Evolutionary conservation across 1,140 invertebrate species (phyloP).

Genomic region (Drosophila repletoides): DNA sequence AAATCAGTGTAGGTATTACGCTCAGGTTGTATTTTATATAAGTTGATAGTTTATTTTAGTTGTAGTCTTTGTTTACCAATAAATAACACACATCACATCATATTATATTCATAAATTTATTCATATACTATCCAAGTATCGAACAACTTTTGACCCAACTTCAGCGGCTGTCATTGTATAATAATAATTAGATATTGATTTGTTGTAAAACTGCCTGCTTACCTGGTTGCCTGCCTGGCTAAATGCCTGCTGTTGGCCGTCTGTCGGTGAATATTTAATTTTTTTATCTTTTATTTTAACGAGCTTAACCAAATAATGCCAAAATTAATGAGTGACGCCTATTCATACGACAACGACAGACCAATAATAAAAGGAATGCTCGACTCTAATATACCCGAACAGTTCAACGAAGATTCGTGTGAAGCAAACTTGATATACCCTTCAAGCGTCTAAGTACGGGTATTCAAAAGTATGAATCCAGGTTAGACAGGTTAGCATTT

Average conservation of each 20-base stretch:
- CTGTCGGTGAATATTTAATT: conserved; percentile 30
- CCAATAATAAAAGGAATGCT: neutral
- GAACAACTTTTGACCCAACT: conserved; percentile 14
- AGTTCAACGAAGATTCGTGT: neutral
- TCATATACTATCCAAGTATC: conserved; percentile 11
- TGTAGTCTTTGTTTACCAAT: conserved; percentile 36
- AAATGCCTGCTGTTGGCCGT: no score
- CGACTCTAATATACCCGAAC: conserved; percentile 2
- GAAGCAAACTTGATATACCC: neutral
- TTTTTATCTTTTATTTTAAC: conserved; percentile 30
- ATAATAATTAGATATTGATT: conserved; percentile 43
- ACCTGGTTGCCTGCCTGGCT: no score
- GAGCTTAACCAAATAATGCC: conserved; percentile 35
- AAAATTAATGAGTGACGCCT: conserved; percentile 38
- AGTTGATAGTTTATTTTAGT: conserved; percentile 27
- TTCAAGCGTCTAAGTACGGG: neutral
- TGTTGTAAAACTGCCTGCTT: conserved; percentile 36
- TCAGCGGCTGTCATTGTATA: conserved; percentile 20
- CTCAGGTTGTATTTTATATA: conserved; percentile 52
- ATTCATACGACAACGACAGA: neutral
- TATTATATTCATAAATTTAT: conserved; percentile 27
- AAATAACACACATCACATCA: conserved; percentile 21
- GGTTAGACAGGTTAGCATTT: conserved; percentile 46
- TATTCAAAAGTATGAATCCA: conserved; percentile 11
- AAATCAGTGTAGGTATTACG: conserved; percentile 12